A percentile compares a stretch with the other conserved stretches of the same genome.
Conservation (phyloP, 2,797 vertebrate genomes). For the Sparus aurata region DNA sequence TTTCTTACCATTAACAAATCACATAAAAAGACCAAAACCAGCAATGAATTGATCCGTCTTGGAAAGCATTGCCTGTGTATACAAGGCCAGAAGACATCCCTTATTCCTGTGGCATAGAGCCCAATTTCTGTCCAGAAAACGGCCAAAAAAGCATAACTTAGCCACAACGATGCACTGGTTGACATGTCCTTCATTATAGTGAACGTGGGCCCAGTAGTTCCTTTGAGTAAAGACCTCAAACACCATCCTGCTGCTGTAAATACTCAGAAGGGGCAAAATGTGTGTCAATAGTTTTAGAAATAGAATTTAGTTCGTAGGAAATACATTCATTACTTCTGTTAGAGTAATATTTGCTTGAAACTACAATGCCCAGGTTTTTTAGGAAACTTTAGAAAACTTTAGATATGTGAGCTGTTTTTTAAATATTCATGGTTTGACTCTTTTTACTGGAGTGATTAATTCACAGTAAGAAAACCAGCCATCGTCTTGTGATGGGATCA, state of each 20-base stretch:
- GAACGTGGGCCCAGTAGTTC: background rate
- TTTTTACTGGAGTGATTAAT: background rate
- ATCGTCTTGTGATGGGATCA: too few relatives aligned
- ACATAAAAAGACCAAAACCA: background rate
- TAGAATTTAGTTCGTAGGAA: background rate
- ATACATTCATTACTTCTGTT: background rate
- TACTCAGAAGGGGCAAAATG: background rate
- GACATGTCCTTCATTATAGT: background rate
- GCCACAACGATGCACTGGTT: background rate
- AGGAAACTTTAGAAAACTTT: background rate
- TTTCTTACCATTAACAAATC: background rate
- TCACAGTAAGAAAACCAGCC: background rate
- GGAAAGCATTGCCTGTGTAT: background rate
- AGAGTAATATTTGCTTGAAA: background rate
- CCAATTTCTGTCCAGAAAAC: background rate
- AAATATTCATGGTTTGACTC: background rate
- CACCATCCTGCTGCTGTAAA: background rate
- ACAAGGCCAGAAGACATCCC: background rate
- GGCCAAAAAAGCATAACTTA: background rate
- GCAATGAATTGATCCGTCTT: background rate
- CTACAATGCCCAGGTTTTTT: background rate
- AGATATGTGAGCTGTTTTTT: background rate
- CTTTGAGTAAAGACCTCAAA: background rate
- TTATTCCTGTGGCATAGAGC: background rate
- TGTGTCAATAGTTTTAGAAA: background rate